phyloP scores from a whole-genome alignment of 2,797 vertebrate species.

The Chiroxiphia lanceolata region DNA sequence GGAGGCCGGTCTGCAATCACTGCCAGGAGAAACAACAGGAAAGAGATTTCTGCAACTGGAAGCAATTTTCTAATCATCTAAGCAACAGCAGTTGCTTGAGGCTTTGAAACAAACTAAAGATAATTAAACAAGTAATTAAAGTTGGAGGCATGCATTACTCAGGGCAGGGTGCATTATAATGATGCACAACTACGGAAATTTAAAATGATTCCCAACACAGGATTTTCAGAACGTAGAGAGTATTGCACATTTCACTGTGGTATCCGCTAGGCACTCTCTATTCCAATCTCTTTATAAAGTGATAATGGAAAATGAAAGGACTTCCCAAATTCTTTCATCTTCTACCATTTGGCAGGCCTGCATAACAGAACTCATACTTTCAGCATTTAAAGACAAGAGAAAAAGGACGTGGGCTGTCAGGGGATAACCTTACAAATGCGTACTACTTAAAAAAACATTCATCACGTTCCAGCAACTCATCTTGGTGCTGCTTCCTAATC shows the following conservation, averaged over 20 bases:
- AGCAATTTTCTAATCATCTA: slow-evolving; percentile 89
- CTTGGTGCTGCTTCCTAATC: neutral
- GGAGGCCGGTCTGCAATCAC: slow-evolving; percentile 96
- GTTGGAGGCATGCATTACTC: slow-evolving; percentile 56
- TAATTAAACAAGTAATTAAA: slow-evolving; percentile 85
- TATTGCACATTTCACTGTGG: neutral
- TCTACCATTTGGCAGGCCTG: neutral
- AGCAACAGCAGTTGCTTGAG: slow-evolving; percentile 79
- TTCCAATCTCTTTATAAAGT: neutral
- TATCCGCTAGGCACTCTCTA: neutral
- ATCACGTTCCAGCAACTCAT: neutral
- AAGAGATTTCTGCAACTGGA: slow-evolving; percentile 86
- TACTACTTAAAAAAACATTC: neutral
- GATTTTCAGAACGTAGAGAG: slow-evolving; percentile 1
- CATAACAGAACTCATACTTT: neutral
- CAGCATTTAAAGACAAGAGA: neutral
- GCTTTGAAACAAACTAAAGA: slow-evolving; percentile 82
- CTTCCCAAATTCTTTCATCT: neutral
- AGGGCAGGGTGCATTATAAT: slow-evolving; percentile 19
- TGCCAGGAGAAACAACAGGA: slow-evolving; percentile 75
- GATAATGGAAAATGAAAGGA: neutral
- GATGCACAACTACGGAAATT: slow-evolving; percentile 28
- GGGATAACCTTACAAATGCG: neutral
- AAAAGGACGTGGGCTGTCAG: neutral
- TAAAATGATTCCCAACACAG: slow-evolving; percentile 1